These are phyloP conservation scores for Callyntrura guangdongensis DNA, from an alignment of 2,888 invertebrate genomes.

Conservation along the genomic window DNA sequence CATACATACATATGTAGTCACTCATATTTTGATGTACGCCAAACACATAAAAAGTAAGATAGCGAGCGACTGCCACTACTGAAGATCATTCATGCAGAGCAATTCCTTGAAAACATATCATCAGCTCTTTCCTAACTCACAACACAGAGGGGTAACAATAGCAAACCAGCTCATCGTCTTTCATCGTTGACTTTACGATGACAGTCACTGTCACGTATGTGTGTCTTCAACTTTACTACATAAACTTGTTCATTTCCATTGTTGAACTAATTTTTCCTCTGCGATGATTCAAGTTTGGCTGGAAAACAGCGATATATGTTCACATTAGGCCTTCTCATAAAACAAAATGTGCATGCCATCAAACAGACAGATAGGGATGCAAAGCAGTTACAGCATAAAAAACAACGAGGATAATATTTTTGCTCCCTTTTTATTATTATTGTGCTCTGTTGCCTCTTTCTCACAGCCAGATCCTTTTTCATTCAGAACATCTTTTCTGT, in stretches of 20 bases:
- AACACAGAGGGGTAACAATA: slow-evolving; percentile 50
- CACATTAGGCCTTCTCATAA: background rate
- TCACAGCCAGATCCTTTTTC: slow-evolving; percentile 72
- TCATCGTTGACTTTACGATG: slow-evolving; percentile 65
- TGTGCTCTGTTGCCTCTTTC: slow-evolving; percentile 56
- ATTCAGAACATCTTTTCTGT: slow-evolving; percentile 63
- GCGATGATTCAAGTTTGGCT: slow-evolving; percentile 17
- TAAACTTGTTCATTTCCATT: slow-evolving; percentile 61
- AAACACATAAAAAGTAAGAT: background rate
- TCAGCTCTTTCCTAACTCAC: slow-evolving; percentile 56
- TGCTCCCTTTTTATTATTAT: slow-evolving; percentile 34
- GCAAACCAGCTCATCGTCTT: slow-evolving; percentile 72
- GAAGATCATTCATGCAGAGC: slow-evolving; percentile 78
- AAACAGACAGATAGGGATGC: background rate
- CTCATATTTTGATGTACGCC: slow-evolving; percentile 7
- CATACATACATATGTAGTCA: background rate
- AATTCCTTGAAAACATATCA: slow-evolving; percentile 75
- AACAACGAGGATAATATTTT: slow-evolving; percentile 57
- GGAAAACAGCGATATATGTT: slow-evolving; percentile 4
- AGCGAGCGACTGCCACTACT: background rate
- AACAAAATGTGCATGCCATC: slow-evolving; percentile 23
- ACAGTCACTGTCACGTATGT: slow-evolving; percentile 72
- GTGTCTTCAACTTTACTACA: slow-evolving; percentile 42
- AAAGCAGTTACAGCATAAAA: slow-evolving; percentile 28
- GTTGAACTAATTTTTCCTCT: slow-evolving; percentile 70